Conservation (phyloP, 53 echinoderm and acorn worm genomes). For the Mesocentrotus franciscanus region DNA sequence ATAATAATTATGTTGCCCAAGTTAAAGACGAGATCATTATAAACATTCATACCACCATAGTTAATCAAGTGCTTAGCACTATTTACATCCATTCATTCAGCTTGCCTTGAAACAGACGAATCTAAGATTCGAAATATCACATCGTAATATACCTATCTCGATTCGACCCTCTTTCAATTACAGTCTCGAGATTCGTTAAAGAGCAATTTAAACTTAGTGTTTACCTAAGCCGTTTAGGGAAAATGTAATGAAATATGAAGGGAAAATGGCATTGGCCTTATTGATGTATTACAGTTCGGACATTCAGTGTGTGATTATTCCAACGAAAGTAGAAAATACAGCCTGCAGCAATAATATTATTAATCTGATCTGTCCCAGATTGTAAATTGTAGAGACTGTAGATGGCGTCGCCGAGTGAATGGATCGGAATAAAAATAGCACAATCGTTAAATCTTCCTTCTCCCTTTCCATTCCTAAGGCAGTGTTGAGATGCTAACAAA, state of each 20-base stretch:
- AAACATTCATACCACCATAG: too few relatives aligned
- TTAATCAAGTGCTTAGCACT: too few relatives aligned
- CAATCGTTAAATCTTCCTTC: constrained; percentile 22
- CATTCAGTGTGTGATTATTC: background rate
- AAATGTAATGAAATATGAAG: background rate
- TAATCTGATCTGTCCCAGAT: constrained; percentile 28
- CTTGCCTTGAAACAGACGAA: too few relatives aligned
- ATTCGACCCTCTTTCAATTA: background rate
- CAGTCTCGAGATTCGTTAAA: background rate
- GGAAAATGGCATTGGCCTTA: background rate
- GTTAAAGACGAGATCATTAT: too few relatives aligned
- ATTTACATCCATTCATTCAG: too few relatives aligned
- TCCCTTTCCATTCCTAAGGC: background rate
- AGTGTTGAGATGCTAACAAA: background rate
- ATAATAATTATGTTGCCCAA: too few relatives aligned
- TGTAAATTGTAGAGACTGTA: constrained; percentile 9
- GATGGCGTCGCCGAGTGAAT: constrained; percentile 11
- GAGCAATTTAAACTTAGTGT: background rate
- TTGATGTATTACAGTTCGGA: background rate
- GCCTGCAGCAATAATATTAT: constrained; percentile 15
- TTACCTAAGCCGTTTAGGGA: background rate
- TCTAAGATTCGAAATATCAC: background rate
- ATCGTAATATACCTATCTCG: background rate
- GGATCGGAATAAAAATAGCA: background rate
- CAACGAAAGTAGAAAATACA: background rate